Conservation (phyloP, 2,888 invertebrate genomes). For the Tenthredo amoena region DNA sequence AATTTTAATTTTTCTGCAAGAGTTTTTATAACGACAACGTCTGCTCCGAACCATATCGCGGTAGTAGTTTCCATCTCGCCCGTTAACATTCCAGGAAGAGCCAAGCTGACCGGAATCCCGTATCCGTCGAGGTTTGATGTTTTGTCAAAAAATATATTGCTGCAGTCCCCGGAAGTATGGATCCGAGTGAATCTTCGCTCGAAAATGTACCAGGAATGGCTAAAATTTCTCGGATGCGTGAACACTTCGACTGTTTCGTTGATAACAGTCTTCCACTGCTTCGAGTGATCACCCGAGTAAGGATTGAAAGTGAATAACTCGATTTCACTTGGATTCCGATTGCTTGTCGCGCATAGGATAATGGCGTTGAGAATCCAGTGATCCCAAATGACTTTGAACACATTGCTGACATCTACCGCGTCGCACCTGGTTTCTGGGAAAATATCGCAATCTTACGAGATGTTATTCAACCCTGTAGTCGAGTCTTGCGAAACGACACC, state of each 20-base stretch:
- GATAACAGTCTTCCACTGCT: background rate
- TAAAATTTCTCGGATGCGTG: background rate
- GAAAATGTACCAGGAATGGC: conserved; percentile 16
- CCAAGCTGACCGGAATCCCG: conserved; percentile 3
- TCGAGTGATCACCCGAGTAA: background rate
- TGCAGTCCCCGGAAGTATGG: background rate
- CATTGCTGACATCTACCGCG: background rate
- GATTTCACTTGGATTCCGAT: background rate
- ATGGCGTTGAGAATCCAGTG: background rate
- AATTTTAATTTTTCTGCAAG: too few species aligned
- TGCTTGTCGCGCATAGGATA: background rate
- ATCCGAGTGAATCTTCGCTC: background rate
- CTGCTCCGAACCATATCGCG: background rate
- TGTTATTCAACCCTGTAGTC: background rate
- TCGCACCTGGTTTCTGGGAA: background rate
- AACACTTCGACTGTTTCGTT: background rate
- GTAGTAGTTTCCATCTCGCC: background rate
- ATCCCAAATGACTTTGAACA: background rate
- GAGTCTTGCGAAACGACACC: background rate
- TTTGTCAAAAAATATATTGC: conserved; percentile 14
- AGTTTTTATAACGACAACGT: background rate
- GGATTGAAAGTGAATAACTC: conserved; percentile 16
- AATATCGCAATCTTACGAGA: background rate
- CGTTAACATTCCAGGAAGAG: background rate
- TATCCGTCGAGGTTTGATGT: conserved; percentile 28